A percentile compares a stretch with the other conserved stretches of the same genome.
Conservation (phyloP, 2,113 vertebrate species). For the Macaca nemestrina region DNA sequence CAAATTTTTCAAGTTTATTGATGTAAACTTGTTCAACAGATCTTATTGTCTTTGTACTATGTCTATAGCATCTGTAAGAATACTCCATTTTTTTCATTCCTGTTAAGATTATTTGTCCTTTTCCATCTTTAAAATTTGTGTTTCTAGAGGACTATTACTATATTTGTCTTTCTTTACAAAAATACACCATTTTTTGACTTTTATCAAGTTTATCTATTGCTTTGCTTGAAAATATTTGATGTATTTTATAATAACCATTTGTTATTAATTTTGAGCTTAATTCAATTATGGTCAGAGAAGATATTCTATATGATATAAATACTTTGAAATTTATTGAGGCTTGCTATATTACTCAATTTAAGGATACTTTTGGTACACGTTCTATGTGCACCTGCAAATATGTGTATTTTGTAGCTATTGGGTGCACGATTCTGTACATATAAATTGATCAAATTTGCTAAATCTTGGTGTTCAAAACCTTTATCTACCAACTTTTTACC, state of each 20-base stretch:
- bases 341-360: background rate
- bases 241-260: background rate
- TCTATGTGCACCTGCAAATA: background rate
- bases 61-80: background rate
- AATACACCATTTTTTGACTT: background rate
- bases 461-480: background rate
- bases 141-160: background rate
- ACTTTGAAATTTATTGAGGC: background rate
- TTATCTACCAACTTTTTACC: background rate
- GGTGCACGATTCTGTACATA: background rate
- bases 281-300: background rate
- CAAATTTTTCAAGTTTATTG: background rate
- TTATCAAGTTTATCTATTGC: background rate
- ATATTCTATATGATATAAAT: background rate
- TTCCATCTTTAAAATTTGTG: background rate
- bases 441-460: background rate
- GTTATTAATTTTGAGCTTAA: background rate
- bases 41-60: background rate
- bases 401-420: background rate
- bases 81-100: background rate
- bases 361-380: background rate
- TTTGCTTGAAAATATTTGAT: background rate
- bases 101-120: background rate
- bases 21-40: background rate
- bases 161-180: background rate